A percentile compares a stretch with the other conserved stretches of the same genome.
Conservation (phyloP, 1,140 invertebrate species). For the Drosophila arawakana region DNA sequence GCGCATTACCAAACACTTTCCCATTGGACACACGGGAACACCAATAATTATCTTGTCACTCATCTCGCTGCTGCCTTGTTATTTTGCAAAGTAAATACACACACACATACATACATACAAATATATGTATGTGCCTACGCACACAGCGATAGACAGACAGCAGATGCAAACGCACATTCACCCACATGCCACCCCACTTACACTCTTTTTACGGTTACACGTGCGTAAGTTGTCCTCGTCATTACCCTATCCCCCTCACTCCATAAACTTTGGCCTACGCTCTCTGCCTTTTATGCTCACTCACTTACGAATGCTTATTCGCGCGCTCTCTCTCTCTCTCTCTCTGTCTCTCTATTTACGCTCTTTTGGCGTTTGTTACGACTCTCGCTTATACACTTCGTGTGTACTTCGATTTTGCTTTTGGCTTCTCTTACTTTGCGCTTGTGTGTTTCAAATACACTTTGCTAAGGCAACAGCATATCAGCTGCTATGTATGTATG, state of each 20-base stretch:
- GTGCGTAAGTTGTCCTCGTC: conserved; percentile 63
- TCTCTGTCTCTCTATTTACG: conserved; percentile 13
- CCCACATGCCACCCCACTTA: conserved; percentile 40
- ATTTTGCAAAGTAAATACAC: conserved; percentile 66
- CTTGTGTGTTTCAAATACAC: conserved; percentile 14
- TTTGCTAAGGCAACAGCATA: background rate
- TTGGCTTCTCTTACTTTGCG: conserved; percentile 28
- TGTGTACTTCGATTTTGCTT: conserved; percentile 57
- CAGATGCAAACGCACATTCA: conserved; percentile 16
- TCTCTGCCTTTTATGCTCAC: conserved; percentile 28
- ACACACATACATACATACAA: conserved; percentile 20
- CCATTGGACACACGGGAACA: conserved; percentile 18
- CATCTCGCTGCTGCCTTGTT: conserved; percentile 60
- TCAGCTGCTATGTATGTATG: conserved; percentile 5
- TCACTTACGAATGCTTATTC: conserved; percentile 36
- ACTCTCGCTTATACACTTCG: conserved; percentile 28
- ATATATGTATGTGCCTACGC: conserved; percentile 22
- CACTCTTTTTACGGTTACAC: conserved; percentile 80
- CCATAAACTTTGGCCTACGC: background rate
- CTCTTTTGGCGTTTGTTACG: conserved; percentile 3
- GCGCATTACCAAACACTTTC: conserved; percentile 47
- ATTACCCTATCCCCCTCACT: conserved; percentile 17
- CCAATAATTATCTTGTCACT: conserved; percentile 74
- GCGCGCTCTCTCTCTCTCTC: conserved; percentile 25
- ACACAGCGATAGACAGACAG: conserved; percentile 26